phyloP scores from a whole-genome alignment of 2,797 vertebrate species.

The Schizopygopsis pylzovi region DNA sequence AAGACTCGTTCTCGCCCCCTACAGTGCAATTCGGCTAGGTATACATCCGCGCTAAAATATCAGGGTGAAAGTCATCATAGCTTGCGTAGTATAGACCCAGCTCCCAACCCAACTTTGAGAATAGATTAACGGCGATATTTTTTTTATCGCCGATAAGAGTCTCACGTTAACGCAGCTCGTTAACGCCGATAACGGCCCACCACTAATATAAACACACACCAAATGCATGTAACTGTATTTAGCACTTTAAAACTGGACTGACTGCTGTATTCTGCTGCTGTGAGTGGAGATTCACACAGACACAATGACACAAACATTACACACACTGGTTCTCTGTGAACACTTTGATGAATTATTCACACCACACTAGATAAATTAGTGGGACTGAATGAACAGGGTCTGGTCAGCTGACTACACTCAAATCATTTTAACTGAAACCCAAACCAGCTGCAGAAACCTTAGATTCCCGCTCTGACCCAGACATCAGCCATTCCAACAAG shows the following conservation, averaged over 20 bases:
- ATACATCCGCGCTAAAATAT: too few species aligned
- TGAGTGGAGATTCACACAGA: constrained; percentile 39
- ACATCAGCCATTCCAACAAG: constrained; percentile 60
- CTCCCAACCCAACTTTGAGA: too few species aligned
- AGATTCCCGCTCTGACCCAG: constrained; percentile 49
- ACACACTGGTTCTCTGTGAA: constrained; percentile 51
- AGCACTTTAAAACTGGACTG: constrained; percentile 56
- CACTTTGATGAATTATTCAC: constrained; percentile 58
- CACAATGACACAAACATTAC: constrained; percentile 41
- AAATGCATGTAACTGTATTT: constrained; percentile 29
- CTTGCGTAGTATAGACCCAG: too few species aligned
- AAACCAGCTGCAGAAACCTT: constrained; percentile 42
- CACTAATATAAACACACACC: neutral
- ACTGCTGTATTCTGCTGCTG: constrained; percentile 56
- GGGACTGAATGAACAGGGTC: constrained; percentile 37
- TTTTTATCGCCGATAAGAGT: too few species aligned
- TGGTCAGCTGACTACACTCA: constrained; percentile 41
- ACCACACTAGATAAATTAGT: constrained; percentile 59
- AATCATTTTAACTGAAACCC: constrained; percentile 48
- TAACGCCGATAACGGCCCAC: too few species aligned
- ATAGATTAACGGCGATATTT: too few species aligned
- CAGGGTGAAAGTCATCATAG: too few species aligned
- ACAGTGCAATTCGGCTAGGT: too few species aligned
- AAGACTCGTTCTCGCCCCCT: too few species aligned
- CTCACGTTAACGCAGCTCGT: too few species aligned